A percentile compares a stretch with the other conserved stretches of the same genome.
phyloP scores from a whole-genome alignment of 1,140 invertebrate species.

The Cyrtorhinus lividipennis region DNA sequence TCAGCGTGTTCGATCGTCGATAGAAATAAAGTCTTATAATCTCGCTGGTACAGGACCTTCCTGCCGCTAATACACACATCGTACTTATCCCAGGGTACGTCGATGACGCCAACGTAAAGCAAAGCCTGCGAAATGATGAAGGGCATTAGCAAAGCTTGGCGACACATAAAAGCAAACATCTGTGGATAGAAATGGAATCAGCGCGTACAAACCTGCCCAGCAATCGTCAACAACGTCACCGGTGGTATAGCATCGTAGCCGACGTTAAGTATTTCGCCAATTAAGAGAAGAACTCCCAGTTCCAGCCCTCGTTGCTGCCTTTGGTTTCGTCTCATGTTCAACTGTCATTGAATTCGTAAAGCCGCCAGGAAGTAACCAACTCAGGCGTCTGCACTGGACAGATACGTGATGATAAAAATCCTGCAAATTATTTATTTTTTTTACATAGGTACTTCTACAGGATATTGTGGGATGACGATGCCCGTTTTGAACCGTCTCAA shows the following conservation, averaged over 20 bases:
- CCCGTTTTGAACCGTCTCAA: too few species aligned
- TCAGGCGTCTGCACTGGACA: too few species aligned
- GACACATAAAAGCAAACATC: too few species aligned
- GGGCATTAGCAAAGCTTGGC: constrained; percentile 7
- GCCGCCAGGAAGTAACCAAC: too few species aligned
- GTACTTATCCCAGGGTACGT: constrained; percentile 38
- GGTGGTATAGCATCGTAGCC: constrained; percentile 47
- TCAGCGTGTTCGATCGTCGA: constrained; percentile 50
- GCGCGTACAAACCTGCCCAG: constrained; percentile 32
- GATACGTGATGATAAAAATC: too few species aligned
- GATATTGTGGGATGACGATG: too few species aligned
- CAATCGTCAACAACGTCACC: constrained; percentile 40
- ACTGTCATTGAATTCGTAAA: constrained; percentile 3
- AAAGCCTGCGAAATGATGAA: constrained; percentile 30
- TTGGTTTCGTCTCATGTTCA: constrained; percentile 1
- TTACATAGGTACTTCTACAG: too few species aligned
- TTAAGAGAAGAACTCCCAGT: constrained; percentile 29
- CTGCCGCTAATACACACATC: constrained; percentile 45
- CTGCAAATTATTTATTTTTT: too few species aligned
- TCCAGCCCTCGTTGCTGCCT: constrained; percentile 25
- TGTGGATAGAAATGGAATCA: not conserved
- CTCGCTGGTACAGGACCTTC: constrained; percentile 35
- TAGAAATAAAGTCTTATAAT: constrained; percentile 43
- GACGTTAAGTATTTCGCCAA: constrained; percentile 32
- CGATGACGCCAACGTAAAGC: constrained; percentile 34